Evolutionary conservation across 2,113 vertebrate genomes (phyloP), one percentile per base, ranked within the genome.

Genomic region (Pitta sordida): DNA sequence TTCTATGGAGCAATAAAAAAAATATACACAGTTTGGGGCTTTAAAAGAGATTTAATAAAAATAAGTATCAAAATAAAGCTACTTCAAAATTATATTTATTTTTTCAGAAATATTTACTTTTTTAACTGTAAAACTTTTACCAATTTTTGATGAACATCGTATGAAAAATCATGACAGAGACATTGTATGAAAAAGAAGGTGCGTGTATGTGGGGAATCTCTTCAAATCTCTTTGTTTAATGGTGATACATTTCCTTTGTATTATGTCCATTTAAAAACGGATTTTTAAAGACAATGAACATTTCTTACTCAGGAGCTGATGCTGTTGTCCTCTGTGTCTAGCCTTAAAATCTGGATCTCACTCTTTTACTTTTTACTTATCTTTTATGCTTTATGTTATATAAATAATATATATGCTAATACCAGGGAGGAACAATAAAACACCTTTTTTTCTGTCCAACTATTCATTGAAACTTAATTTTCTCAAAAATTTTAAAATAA

Each of bases 41-140:
- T 92, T 90, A 77, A 77, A 94, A 79, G 21, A 18, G 11, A 79
- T 97, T 93, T 94, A 93, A 55, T 21, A 9, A 23, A 75, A 73
- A 86, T 71, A 89, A 88, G 15, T 90, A 83, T 90, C 27, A 76
- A 84, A 81, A 92, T 32, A 30, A 69, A 58, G 7, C 0, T 71
- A 13, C 2, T 69, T 92, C 12, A 15, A 83, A 76, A 64, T 19
- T 52, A 32, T 74, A 34, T 91, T 86, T 83, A 12, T 46, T 58
- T 59, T 52, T 56, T 48, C 12, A 58, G n/a, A 86, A 52, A 71
- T 3, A 39, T 22, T 55, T 68, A 13, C 1, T 39, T 64, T 67
- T 77, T 63, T 20, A 85, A 55, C 4, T 1, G 43, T 39, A 11
- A 6, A 85, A 11, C 1, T 15, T 9, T 23, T 56, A 48, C 17